phyloP scores from a whole-genome alignment of 2,113 vertebrate species.

The Uria aalge region DNA sequence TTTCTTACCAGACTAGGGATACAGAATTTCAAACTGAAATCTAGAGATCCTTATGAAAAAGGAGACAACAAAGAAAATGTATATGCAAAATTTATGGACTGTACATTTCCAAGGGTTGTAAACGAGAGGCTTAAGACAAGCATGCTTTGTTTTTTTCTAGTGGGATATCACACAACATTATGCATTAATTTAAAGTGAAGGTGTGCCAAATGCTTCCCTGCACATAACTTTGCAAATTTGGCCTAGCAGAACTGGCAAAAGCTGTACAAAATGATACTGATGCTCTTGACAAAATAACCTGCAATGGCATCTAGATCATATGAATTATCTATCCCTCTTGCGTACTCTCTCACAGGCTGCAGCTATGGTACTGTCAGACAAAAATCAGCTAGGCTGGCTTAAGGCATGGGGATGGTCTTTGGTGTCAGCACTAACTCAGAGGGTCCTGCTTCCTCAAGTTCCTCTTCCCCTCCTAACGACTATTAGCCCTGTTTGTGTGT shows the following conservation, averaged over 20 bases:
- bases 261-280: neutral
- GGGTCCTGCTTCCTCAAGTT: neutral
- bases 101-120: neutral
- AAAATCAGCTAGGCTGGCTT: neutral
- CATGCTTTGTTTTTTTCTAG: neutral
- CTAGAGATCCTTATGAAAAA: neutral
- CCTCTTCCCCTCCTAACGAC: fast-evolving
- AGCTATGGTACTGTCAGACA: neutral
- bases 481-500: neutral
- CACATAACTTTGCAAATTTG: neutral
- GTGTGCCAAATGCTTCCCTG: neutral
- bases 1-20: neutral
- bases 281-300: neutral
- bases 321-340: neutral
- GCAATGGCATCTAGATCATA: neutral
- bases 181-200: neutral
- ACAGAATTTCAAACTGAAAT: neutral
- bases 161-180: neutral
- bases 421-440: neutral
- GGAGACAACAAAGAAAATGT: neutral
- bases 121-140: neutral
- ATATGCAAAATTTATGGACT: neutral
- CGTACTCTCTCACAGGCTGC: neutral
- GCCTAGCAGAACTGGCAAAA: neutral
- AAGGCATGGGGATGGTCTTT: fast-evolving